Evolutionary conservation across 1,140 invertebrate genomes (phyloP).

Genomic region (Dinothrombium tinctorium): DNA sequence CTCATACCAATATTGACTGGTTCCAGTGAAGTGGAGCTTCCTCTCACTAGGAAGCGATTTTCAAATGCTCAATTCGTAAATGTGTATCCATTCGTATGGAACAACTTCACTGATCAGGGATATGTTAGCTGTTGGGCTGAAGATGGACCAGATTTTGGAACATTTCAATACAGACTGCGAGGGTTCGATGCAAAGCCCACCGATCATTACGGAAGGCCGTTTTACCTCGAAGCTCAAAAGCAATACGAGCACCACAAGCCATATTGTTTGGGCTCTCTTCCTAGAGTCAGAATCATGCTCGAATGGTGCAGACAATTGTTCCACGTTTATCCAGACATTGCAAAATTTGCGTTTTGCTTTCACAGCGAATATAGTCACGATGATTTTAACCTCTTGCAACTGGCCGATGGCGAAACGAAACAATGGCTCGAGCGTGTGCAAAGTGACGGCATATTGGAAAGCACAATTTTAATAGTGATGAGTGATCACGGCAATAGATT

Average conservation of each 20-base stretch:
- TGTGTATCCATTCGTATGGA: conserved; percentile 56
- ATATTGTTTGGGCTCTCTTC: conserved; percentile 48
- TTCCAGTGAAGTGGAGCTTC: conserved; percentile 61
- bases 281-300: conserved; percentile 44
- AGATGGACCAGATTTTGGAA: conserved; percentile 55
- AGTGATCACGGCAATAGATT: conserved; percentile 70
- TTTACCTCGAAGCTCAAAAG: conserved; percentile 35
- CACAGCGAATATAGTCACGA: conserved; percentile 73
- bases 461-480: conserved; percentile 58
- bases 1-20: conserved; percentile 66
- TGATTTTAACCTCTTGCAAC: conserved; percentile 46
- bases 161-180: conserved; percentile 68
- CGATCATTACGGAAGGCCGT: conserved; percentile 69
- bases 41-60: conserved; percentile 52
- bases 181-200: conserved; percentile 63
- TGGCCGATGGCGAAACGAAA: conserved; percentile 43
- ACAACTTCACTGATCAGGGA: conserved; percentile 39
- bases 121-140: conserved; percentile 55
- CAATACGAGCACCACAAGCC: conserved; percentile 19
- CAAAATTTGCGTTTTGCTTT: conserved; percentile 61
- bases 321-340: conserved; percentile 33
- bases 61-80: conserved; percentile 40
- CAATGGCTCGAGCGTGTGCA: conserved; percentile 32
- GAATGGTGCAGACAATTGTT: conserved; percentile 37
- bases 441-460: conserved; percentile 28